Evolutionary conservation across 1,140 invertebrate genomes (phyloP).

Genomic region (Acromyrmex charruanus): DNA sequence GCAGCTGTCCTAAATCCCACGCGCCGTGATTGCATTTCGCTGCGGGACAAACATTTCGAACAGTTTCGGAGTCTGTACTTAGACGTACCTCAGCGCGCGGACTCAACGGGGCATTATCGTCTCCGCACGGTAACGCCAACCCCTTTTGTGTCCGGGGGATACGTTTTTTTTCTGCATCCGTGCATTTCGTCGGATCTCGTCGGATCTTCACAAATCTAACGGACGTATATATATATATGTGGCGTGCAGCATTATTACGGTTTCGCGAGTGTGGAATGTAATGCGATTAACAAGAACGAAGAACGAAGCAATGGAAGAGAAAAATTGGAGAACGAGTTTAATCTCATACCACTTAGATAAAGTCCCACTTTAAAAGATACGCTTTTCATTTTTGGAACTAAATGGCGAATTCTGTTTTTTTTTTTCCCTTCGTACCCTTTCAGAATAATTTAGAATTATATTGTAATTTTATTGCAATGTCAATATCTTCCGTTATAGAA

Average conservation of each 20-base stretch:
- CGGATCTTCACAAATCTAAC: slow-evolving; percentile 27
- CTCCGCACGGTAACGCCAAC: slow-evolving; percentile 34
- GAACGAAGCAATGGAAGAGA: background rate
- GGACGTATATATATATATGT: background rate
- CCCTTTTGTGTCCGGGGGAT: slow-evolving; percentile 27
- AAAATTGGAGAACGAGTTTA: slow-evolving; percentile 4
- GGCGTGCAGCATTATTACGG: slow-evolving; percentile 11
- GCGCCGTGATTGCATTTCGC: slow-evolving; percentile 80
- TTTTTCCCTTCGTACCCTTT: background rate
- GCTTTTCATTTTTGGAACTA: background rate
- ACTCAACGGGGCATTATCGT: slow-evolving; percentile 47
- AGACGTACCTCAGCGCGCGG: slow-evolving; percentile 45
- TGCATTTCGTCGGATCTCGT: slow-evolving; percentile 9
- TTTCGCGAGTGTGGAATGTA: slow-evolving; percentile 18
- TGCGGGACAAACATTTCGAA: slow-evolving; percentile 78
- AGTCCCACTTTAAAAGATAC: slow-evolving; percentile 1
- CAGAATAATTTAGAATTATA: background rate
- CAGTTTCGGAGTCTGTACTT: slow-evolving; percentile 78
- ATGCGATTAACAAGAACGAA: slow-evolving; percentile 20
- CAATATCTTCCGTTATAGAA: background rate
- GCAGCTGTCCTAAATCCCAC: slow-evolving; percentile 85
- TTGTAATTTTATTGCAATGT: background rate
- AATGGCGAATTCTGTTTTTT: background rate
- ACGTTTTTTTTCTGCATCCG: slow-evolving; percentile 20
- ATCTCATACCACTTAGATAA: background rate